Evolutionary conservation across 2,888 invertebrate genomes (phyloP), one percentile per base, ranked within the genome.

Genomic region (Cephus spinipes): DNA sequence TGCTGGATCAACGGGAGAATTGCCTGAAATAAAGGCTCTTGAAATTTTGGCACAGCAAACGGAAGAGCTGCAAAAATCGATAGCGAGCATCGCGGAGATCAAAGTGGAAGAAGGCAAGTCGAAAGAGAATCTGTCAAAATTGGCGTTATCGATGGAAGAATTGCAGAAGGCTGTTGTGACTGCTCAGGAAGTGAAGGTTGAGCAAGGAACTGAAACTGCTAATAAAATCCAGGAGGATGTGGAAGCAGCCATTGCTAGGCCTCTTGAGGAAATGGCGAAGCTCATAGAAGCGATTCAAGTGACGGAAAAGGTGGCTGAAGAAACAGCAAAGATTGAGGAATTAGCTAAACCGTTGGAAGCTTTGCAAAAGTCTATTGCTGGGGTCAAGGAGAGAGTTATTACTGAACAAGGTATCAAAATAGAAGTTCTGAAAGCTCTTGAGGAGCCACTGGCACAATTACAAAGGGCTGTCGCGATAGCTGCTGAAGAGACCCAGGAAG

Each of bases 351-450:
- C 78, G 4, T 35, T 78, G 34, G 55, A 30, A 40, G 76, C 74
- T 79, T 55, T 83, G 73, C 31, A 80, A 81, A 69, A 77, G 68
- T 73, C 79, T 32, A 69, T 81, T 15, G 69, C 33, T 30, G 40
- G 68, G 3, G 75, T 75, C 23, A 74, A 75, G n/a, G 73, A 78
- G 35, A 31, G 73, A 68, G 75, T 76, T 73, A 30, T 77, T 79
- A 33, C 75, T 81, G 31, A 81, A 80, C 68, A 81, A 76, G 79
- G 84, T 81, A 34, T 82, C 76, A 76, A 83, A 73, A 75, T 71
- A 23, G 69, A 80, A 11, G 69, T 69, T 34, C 76, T 84, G 12
- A 78, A 80, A 74, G 80, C 77, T 6, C 74, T 83, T n/a, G 82
- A 80, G 12, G 69, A 75, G 15, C 79, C 80, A 73, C 55, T 83